Evolutionary conservation across 2,888 invertebrate species (phyloP), one percentile per base, ranked within the genome.

Genomic region (Conchocele bisecta): DNA sequence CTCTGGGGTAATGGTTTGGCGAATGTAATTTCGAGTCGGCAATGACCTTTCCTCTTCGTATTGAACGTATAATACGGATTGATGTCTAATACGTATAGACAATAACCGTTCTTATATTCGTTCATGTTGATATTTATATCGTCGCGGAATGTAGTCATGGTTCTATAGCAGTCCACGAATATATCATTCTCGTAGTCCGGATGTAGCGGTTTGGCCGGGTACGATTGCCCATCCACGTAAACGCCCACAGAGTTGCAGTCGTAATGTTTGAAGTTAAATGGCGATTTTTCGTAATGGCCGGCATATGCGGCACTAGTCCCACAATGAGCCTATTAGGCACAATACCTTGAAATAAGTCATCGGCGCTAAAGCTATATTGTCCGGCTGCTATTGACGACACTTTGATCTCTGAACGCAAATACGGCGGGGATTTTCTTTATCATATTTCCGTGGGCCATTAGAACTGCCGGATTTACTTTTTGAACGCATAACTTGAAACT

Each of bases 401-500:
- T 50, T 72, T 75, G 28, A 75, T 51, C 26, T 31, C 54, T 3
- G 60, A 31, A 13, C 50, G 50, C 53, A 60, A 24, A 41, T 57
- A 71, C 37, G 33, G 71, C 71, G 9, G 50, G 64, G 5, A 7
- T 41, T 9, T 63, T 28, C 13, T 42, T 28, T 17, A 68, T 17
- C 11, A 68, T 17, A 31, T 57, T 57, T n/a, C 50, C 56, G 28
- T 74, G 64, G 9, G 60, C 65, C 58, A 75, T 35, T n/a, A 63
- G 42, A 5, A 65, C 35, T 15, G 50, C 54, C 11, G 37, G 53
- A 22, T 67, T 60, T 1, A 60, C 29, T 56, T 60, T 42, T 56
- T 68, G 71, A 26, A 75, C 24, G 48, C 75, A 75, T 11, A 71
- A 15, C 33, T 65, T 75, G n/a, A 65, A 68, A 33, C 24, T 26